Evolutionary conservation across 2,888 invertebrate genomes (phyloP).

Genomic region (Pseudococcus jackbeardsleyi): DNA sequence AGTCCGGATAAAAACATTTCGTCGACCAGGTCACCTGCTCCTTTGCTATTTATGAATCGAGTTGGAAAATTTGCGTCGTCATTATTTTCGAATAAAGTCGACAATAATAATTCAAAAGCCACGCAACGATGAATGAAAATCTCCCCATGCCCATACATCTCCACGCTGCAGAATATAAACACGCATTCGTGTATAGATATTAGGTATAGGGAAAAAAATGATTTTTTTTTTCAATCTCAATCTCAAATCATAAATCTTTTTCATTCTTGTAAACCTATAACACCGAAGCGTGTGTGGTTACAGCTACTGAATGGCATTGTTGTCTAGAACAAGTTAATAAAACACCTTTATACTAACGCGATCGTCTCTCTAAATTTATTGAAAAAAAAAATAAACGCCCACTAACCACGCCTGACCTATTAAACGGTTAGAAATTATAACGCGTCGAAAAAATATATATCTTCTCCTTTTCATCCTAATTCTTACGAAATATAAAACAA

Average conservation of each 20-base stretch:
- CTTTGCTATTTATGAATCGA: constrained; percentile 27
- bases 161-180: not conserved
- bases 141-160: not conserved
- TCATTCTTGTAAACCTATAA: constrained; percentile 21
- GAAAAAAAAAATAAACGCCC: constrained; percentile 56
- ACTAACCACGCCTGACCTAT: constrained; percentile 60
- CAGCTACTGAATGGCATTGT: constrained; percentile 61
- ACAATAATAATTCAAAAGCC: constrained; percentile 24
- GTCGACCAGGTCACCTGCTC: constrained; percentile 28
- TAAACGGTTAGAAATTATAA: constrained; percentile 52
- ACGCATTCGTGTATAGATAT: not conserved
- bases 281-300: constrained; percentile 54
- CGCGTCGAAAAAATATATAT: constrained; percentile 37
- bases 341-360: constrained; percentile 3
- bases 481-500: constrained; percentile 62
- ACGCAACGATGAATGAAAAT: constrained; percentile 10
- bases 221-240: constrained; percentile 19
- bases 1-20: not conserved
- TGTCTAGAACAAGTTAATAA: constrained; percentile 60
- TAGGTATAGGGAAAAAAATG: not conserved
- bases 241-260: constrained; percentile 25
- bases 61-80: constrained; percentile 56
- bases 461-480: constrained; percentile 42
- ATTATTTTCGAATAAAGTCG: constrained; percentile 51
- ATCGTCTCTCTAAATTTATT: constrained; percentile 39